Conservation (phyloP, 2,888 invertebrate genomes). For the Mimas tiliae region DNA sequence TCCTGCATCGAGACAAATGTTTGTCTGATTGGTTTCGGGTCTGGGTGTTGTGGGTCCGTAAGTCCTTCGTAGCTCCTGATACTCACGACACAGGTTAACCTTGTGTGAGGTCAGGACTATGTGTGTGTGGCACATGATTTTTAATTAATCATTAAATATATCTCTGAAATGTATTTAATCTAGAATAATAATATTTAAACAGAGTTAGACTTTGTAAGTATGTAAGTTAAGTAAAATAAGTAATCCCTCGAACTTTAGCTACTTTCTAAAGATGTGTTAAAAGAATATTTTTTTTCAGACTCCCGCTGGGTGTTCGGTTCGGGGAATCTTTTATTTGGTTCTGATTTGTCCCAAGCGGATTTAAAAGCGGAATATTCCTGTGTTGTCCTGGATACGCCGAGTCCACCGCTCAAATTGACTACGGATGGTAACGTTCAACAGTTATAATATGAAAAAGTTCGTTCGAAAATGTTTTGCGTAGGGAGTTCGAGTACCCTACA, state of each 20-base stretch:
- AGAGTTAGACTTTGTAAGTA: too few relatives aligned
- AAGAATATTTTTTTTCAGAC: slow-evolving; percentile 50
- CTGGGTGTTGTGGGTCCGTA: too few relatives aligned
- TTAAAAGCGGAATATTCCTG: slow-evolving; percentile 78
- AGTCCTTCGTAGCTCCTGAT: too few relatives aligned
- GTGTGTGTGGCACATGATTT: too few relatives aligned
- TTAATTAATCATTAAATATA: too few relatives aligned
- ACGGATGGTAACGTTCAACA: slow-evolving; percentile 67
- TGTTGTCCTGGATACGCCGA: slow-evolving; percentile 68
- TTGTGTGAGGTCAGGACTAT: too few relatives aligned
- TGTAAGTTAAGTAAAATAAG: background rate
- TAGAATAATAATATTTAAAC: too few relatives aligned
- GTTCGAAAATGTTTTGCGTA: background rate
- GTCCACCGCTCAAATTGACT: slow-evolving; percentile 67
- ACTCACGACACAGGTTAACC: too few relatives aligned
- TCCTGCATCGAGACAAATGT: too few relatives aligned
- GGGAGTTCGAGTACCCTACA: too few relatives aligned
- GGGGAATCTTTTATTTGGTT: slow-evolving; percentile 67
- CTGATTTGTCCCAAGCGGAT: slow-evolving; percentile 74
- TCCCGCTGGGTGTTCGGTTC: slow-evolving; percentile 75
- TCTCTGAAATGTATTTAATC: too few relatives aligned
- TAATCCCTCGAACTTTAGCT: background rate
- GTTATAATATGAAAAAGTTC: background rate
- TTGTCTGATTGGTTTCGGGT: too few relatives aligned
- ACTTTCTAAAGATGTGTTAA: background rate